Conservation (phyloP, 2,888 invertebrate genomes). For the Plagodis dolabraria region DNA sequence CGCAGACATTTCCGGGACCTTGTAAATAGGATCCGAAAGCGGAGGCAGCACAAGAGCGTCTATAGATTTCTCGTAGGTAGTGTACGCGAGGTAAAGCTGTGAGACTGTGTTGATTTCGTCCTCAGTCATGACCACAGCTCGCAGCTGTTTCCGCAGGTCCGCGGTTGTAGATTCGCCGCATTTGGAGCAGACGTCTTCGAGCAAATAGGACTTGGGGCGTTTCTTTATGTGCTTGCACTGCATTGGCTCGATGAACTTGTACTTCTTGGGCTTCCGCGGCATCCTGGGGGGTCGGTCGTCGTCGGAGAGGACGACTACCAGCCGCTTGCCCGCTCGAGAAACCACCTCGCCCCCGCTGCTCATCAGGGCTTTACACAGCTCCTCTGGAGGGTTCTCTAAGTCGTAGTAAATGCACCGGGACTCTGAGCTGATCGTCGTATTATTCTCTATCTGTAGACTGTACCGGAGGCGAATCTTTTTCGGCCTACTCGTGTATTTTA, state of each 20-base stretch:
- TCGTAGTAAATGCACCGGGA: slow-evolving; percentile 76
- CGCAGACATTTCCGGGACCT: slow-evolving; percentile 65
- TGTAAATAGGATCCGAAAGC: slow-evolving; percentile 71
- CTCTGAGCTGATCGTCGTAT: slow-evolving; percentile 65
- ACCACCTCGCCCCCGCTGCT: slow-evolving; percentile 73
- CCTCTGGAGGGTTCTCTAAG: slow-evolving; percentile 70
- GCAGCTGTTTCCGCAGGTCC: slow-evolving; percentile 68
- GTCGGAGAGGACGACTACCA: slow-evolving; percentile 62
- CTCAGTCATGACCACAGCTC: slow-evolving; percentile 66
- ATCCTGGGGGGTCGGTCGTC: slow-evolving; percentile 48
- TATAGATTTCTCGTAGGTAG: slow-evolving; percentile 66
- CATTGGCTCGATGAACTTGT: slow-evolving; percentile 68
- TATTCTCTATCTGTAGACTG: slow-evolving; percentile 73
- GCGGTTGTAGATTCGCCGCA: slow-evolving; percentile 66
- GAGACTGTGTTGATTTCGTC: slow-evolving; percentile 70
- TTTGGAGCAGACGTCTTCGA: slow-evolving; percentile 67
- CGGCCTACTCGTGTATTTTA: slow-evolving; percentile 73
- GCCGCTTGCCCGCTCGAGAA: slow-evolving; percentile 56
- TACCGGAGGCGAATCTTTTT: slow-evolving; percentile 75
- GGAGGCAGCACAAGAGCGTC: slow-evolving; percentile 70
- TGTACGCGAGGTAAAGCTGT: slow-evolving; percentile 66
- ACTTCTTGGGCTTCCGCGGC: slow-evolving; percentile 50
- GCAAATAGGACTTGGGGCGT: slow-evolving; percentile 50
- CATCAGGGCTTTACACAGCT: slow-evolving; percentile 69
- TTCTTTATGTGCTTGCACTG: slow-evolving; percentile 60